Evolutionary conservation across 2,888 invertebrate genomes (phyloP), one percentile per base, ranked within the genome.

Genomic region (Amphipoea oculea): DNA sequence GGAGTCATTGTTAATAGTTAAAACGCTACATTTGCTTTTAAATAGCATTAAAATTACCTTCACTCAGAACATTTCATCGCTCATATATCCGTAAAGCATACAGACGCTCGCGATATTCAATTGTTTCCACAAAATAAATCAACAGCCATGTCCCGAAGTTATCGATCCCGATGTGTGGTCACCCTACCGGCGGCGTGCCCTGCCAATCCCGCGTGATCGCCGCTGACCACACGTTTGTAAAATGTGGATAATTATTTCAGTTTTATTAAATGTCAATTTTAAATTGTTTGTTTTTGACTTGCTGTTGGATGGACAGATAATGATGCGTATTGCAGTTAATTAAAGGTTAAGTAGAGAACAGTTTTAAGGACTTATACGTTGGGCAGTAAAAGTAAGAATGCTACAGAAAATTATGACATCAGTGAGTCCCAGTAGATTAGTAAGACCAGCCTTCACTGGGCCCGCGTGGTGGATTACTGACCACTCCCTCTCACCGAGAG

Each of bases 161-260:
- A 63, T 73, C 23, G n/a, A 48, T 20, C 7, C n/a, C 45, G 54
- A 65, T 48, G 67, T 63, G 69, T 88, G 76, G 91, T 84, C 84
- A 86, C 89, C 82, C 83, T 81, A 86, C 72, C 73, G 88, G 80
- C 83, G 87, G 89, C 88, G 84, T 79, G 89, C 88, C 88, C 88
- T 82, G 89, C 89, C 91, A 90, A 90, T 90, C 89, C 89, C 78
- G 89, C 90, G 88, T 89, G 91, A 90, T 88, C 90, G 88, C 88
- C 90, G 86, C 76, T 89, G 87, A 89, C 91, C 92, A 90, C 91
- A 90, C 89, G 90, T 90, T 90, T 88, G 90, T 86, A 88, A 89
- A 88, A 88, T 86, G 86, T 72, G 82, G 87, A 85, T 86, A 88
- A 90, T 90, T 89, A 92, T 92, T 92, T 89, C 75, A 73, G 78